Percentiles rank a stretch among this genome's conserved stretches.
phyloP scores from a whole-genome alignment of 1,140 invertebrate species.

The Dreissena rostriformis region DNA sequence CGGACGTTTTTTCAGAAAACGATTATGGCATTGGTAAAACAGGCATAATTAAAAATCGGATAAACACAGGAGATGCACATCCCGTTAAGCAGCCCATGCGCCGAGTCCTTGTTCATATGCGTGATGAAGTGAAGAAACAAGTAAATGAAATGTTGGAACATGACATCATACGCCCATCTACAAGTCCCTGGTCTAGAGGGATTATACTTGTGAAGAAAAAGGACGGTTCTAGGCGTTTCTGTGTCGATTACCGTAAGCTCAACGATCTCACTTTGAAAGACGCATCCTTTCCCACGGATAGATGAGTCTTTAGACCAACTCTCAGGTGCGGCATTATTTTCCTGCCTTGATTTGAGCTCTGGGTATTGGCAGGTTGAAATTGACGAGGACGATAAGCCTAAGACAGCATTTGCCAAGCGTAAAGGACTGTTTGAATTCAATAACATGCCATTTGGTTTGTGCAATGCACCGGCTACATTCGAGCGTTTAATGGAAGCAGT shows the following conservation, averaged over 20 bases:
- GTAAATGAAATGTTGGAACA: constrained; percentile 49
- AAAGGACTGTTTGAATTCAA: constrained; percentile 41
- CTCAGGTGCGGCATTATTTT: constrained; percentile 10
- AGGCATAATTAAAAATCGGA: constrained; percentile 47
- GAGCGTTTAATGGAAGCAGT: constrained; percentile 57
- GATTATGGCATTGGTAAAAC: constrained; percentile 41
- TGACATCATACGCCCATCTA: constrained; percentile 47
- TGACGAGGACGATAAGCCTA: neutral
- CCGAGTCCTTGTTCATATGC: neutral
- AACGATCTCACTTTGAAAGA: constrained; percentile 63
- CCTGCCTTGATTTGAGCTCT: constrained; percentile 12
- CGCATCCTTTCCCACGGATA: constrained; percentile 49
- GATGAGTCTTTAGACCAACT: constrained; percentile 49
- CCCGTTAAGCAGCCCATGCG: constrained; percentile 40
- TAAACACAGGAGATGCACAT: constrained; percentile 37
- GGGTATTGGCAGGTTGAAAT: constrained; percentile 31
- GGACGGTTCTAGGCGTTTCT: constrained; percentile 65
- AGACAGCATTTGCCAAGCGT: constrained; percentile 32
- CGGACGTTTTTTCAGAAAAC: constrained; percentile 37
- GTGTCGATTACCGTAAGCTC: constrained; percentile 67
- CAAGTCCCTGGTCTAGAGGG: constrained; percentile 65
- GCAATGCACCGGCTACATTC: constrained; percentile 57
- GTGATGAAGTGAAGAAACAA: constrained; percentile 14
- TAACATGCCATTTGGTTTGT: constrained; percentile 51
- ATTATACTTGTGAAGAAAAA: constrained; percentile 71